Base-by-base conservation (phyloP, 2,888 invertebrate species). In the Atherix ibis region DNA sequence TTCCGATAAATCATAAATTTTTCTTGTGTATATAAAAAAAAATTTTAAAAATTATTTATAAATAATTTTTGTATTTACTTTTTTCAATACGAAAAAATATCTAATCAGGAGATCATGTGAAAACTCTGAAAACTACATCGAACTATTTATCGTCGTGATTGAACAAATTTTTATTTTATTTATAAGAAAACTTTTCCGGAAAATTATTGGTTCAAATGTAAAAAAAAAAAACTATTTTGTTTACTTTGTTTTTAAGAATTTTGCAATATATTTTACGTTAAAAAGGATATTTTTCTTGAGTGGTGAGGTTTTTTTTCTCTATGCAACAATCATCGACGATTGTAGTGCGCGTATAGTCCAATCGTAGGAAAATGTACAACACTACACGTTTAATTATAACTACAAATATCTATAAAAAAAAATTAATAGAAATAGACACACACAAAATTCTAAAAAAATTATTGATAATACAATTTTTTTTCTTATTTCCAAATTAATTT, bases 111-210 rank as follows among this genome's bases (percentile, higher is more conserved):
- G 41, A 41, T 41, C 41, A 41, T 41, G 36, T 41, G 41, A 41
- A 41, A 41, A 41, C 40, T 40, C 40, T 40, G 38, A 35, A 38
- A 40, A 37, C 36, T 41, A 41, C 37, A 41, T 37, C 37, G n/a
- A 24, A 17, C 18, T 22, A 16, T 16, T 8, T 24, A 29, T 34
- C 29, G 34, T 30, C 34, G 34, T 24, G 30, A 28, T 27, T 12
- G 14, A 24, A 32, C 16, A 16, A 22, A 17, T 10, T 29, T 15
- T 29, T n/a, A 4, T 33, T n/a, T 18, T 13, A 12, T 28, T 28
- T 32, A 18, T n/a, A 26, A 27, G 25, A 4, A 32, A 32, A 31
- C 18, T 18, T 18, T 9, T n/a, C 10, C 18, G 28, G 10, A 29
- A 18, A 17, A 10, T 14, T n/a, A 17, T 9, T 29, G 29, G 17